These are phyloP conservation scores for Orestias chungarensis DNA, from an alignment of 2,797 vertebrate genomes.

Conservation along the genomic window DNA sequence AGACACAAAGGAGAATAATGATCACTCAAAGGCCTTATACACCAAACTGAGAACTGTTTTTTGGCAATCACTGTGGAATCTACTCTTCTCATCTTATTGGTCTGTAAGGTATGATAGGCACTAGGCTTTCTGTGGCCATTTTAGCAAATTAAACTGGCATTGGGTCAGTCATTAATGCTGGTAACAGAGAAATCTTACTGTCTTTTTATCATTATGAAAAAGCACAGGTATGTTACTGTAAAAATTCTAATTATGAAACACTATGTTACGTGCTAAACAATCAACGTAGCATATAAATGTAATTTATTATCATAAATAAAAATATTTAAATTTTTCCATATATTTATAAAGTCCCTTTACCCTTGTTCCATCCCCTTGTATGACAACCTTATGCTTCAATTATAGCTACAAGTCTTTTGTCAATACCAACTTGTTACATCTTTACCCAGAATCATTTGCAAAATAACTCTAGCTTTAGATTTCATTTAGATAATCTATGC, in stretches of 20 bases:
- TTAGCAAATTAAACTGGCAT: not conserved
- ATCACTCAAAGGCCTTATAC: constrained; percentile 3
- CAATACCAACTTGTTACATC: too few relatives aligned
- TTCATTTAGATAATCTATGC: too few relatives aligned
- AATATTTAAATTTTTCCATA: too few relatives aligned
- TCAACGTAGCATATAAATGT: not conserved
- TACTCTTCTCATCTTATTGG: not conserved
- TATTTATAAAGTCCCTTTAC: too few relatives aligned
- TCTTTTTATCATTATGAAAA: too few relatives aligned
- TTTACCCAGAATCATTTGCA: too few relatives aligned
- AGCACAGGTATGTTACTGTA: not conserved
- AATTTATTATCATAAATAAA: too few relatives aligned
- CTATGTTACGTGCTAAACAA: not conserved
- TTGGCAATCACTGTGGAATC: not conserved
- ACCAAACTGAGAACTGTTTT: not conserved
- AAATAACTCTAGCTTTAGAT: too few relatives aligned
- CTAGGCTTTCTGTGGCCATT: not conserved
- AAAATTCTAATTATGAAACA: too few relatives aligned
- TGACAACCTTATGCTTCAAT: too few relatives aligned
- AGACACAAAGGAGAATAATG: constrained; percentile 36
- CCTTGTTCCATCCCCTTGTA: too few relatives aligned
- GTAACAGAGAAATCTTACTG: not conserved
- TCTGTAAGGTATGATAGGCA: not conserved
- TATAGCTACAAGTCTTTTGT: too few relatives aligned
- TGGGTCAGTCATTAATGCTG: not conserved